Evolutionary conservation across 1,140 invertebrate genomes (phyloP).

Genomic region (Pseudomyrmex gracilis): DNA sequence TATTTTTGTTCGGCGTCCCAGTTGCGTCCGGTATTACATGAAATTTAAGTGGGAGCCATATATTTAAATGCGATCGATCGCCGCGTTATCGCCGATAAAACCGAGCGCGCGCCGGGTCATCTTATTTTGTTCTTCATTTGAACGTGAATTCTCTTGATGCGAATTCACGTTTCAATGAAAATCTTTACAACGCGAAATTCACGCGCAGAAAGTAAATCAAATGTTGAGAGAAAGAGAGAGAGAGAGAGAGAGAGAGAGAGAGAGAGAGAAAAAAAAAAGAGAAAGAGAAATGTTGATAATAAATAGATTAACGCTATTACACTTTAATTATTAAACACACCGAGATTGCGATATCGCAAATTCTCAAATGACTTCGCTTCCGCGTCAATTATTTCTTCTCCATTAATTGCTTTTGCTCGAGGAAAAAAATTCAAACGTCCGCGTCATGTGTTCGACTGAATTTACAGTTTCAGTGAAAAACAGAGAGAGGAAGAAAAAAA

Average conservation of each 20-base stretch:
- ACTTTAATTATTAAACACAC: too few species aligned
- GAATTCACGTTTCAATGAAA: background rate
- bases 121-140: conserved; percentile 36
- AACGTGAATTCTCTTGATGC: too few species aligned
- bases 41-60: conserved; percentile 57
- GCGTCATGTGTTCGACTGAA: conserved; percentile 20
- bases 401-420: background rate
- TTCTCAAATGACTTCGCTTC: background rate
- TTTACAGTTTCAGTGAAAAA: conserved; percentile 16
- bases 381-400: background rate
- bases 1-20: conserved; percentile 49
- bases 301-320: too few species aligned
- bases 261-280: background rate
- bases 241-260: background rate
- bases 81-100: conserved; percentile 35
- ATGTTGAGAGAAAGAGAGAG: background rate
- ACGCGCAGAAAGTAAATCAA: background rate
- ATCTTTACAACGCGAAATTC: background rate
- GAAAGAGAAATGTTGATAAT: too few species aligned
- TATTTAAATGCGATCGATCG: conserved; percentile 57
- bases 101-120: conserved; percentile 22
- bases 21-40: conserved; percentile 49
- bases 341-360: background rate
- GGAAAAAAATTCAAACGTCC: conserved; percentile 19
- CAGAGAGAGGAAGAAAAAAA: conserved; percentile 1